A percentile compares a stretch with the other conserved stretches of the same genome.
These are phyloP conservation scores for Tamandua tetradactyla DNA, from an alignment of 2,797 vertebrate species.

Conservation along the genomic window DNA sequence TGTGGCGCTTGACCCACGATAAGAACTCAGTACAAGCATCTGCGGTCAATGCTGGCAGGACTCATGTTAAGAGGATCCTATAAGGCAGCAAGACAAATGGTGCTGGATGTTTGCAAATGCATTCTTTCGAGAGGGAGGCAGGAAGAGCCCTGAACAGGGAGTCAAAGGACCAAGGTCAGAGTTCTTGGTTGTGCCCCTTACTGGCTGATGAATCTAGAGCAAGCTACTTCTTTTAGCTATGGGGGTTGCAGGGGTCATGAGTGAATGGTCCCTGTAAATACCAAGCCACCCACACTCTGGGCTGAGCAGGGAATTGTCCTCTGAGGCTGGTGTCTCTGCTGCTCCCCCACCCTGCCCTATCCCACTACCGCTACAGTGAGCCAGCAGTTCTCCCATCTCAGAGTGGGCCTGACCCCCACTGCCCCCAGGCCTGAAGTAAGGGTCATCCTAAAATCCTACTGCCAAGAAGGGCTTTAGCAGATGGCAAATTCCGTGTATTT, in stretches of 20 bases:
- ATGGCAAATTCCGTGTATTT: neutral
- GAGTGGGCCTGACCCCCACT: neutral
- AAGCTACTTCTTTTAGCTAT: neutral
- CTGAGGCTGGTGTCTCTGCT: neutral
- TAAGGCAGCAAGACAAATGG: neutral
- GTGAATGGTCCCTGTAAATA: neutral
- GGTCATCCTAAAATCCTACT: neutral
- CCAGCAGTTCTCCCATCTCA: neutral
- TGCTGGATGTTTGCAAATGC: neutral
- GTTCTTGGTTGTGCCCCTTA: neutral
- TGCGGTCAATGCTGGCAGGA: no score
- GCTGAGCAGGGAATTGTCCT: rapidly evolving
- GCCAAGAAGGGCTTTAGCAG: neutral
- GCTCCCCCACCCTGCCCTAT: no score
- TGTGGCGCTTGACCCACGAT: neutral
- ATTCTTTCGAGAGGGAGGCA: neutral
- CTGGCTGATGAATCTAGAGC: neutral
- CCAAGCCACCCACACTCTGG: rapidly evolving
- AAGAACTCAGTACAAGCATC: neutral
- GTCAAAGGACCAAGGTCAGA: neutral
- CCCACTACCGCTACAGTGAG: neutral
- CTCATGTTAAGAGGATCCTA: neutral
- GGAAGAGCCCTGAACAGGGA: neutral
- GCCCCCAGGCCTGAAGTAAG: no score
- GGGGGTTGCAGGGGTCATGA: no score